phyloP scores from a whole-genome alignment of 2,113 vertebrate genomes.

The human region GRCh38 chr16:52741001-52741500 shows the following conservation, averaged over 20 bases:
- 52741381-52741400: slow-evolving; percentile 75
- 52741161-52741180: slow-evolving; percentile 74
- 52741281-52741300: slow-evolving; percentile 75
- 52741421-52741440: slow-evolving; percentile 69
- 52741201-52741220: slow-evolving; percentile 65
- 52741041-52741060: slow-evolving; percentile 85
- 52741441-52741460: slow-evolving; percentile 65
- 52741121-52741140: slow-evolving; percentile 73
- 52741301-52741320: slow-evolving; percentile 68
- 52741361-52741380: slow-evolving; percentile 68
- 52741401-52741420: slow-evolving; percentile 62
- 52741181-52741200: slow-evolving; percentile 62
- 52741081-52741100: slow-evolving; percentile 82
- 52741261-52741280: slow-evolving; percentile 76
- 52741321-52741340: slow-evolving; percentile 53
- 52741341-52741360: slow-evolving; percentile 39
- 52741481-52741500: slow-evolving; percentile 66
- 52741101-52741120: slow-evolving; percentile 81
- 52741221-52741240: slow-evolving; percentile 64
- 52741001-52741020: slow-evolving; percentile 86
- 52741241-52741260: slow-evolving; percentile 69
- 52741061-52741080: slow-evolving; percentile 82
- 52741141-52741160: slow-evolving; percentile 77
- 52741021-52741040: slow-evolving; percentile 86
- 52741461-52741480: slow-evolving; percentile 44